These are phyloP conservation scores for Anseranas semipalmata DNA, from an alignment of 2,113 vertebrate species.

Conservation along the genomic window DNA sequence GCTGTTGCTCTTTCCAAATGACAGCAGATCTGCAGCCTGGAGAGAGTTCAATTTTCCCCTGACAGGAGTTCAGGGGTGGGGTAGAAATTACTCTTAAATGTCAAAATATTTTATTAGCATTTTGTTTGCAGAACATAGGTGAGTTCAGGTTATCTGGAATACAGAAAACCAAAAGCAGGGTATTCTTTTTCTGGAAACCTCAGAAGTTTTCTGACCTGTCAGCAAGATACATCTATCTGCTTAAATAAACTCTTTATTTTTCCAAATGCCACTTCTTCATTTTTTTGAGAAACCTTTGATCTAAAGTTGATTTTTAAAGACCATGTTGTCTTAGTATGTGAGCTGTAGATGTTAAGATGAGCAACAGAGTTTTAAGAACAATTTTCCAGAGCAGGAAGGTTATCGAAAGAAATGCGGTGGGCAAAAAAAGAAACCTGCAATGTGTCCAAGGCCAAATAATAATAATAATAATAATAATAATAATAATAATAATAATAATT, in stretches of 20 bases:
- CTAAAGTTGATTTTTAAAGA: not conserved
- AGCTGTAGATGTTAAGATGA: not conserved
- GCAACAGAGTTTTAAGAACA: not conserved
- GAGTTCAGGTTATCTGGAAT: not conserved
- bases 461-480: too few species aligned
- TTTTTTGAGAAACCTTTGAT: not conserved
- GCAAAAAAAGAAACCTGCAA: not conserved
- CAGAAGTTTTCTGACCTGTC: not conserved
- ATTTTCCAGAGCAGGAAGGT: not conserved
- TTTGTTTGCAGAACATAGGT: not conserved
- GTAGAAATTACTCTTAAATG: not conserved
- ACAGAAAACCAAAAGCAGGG: not conserved
- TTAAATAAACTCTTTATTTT: not conserved
- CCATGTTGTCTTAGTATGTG: not conserved
- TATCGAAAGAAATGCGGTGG: not conserved
- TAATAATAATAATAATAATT: too few species aligned
- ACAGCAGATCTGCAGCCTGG: not conserved
- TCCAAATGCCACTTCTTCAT: not conserved
- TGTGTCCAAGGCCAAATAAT: too few species aligned
- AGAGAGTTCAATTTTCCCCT: not conserved
- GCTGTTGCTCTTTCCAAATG: not conserved
- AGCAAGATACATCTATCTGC: not conserved
- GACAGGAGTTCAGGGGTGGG: not conserved
- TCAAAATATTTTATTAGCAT: not conserved
- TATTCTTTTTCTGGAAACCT: not conserved